Evolutionary conservation across 2,113 vertebrate genomes (phyloP), one percentile per base, ranked within the genome.

Genomic region (Hydrolagus affinis): DNA sequence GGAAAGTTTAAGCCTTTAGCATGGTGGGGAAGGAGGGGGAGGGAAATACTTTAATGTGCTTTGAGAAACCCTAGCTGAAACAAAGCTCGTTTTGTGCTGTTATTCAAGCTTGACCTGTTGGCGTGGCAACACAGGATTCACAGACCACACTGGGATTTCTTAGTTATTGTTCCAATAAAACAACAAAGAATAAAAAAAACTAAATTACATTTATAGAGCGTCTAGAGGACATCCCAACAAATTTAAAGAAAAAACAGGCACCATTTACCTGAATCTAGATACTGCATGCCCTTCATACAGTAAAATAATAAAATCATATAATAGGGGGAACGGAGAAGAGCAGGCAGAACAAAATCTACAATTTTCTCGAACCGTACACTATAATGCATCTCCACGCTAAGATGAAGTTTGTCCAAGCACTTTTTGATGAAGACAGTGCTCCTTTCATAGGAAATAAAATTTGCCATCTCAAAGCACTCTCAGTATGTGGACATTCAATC

Each of bases 61-160:
- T 80, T 64, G 59, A 64, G 64, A 72, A 73, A 62, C 28, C 59
- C 28, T 6, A 64, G 21, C 23, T 25, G 23, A 80, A 80, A 30
- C 64, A 15, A 64, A 64, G 14, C 12, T 80, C 1, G n/a, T 64
- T 64, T 59, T 64, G 57, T 64, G 15, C 23, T 30, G 15, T 62
- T 64, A 80, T 80, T 80, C 21, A 28, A 80, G 23, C 11, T 28
- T 80, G 77, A 28, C 60, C 59, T 17, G 77, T 80, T 80, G 60
- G 59, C 64, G 28, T 64, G 77, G 77, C 23, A 80, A 80, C 57
- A 23, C 14, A 64, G 14, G 59, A 21, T 44, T 30, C 4, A 64
- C n/a, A 28, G 60, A n/a, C 11, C 62, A 80, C 77, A 64, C 15
- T 64, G n/a, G n/a, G 77, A 12, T 64, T 60, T 64, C 59, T 62